Percentiles rank a stretch among this genome's conserved stretches.
phyloP scores from a whole-genome alignment of 2,113 vertebrate genomes.

The Castor canadensis region DNA sequence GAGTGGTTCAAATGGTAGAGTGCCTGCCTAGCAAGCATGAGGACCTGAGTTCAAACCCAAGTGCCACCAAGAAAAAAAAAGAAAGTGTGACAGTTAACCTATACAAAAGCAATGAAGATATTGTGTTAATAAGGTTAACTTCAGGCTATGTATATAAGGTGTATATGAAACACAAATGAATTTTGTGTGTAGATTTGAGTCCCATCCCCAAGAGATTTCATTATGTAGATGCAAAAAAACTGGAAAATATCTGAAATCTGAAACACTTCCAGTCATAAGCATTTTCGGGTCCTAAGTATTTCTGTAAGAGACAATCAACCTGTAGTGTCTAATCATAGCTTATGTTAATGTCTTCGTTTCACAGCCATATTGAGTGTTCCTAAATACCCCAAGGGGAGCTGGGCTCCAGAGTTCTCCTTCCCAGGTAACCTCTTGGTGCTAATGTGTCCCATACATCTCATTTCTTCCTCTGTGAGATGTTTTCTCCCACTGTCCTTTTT shows the following conservation, averaged over 20 bases:
- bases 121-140: neutral
- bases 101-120: neutral
- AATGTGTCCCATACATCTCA: neutral
- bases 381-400: neutral
- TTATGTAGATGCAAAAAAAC: no score
- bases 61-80: no score
- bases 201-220: no score
- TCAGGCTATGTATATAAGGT: neutral
- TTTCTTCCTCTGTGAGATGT: neutral
- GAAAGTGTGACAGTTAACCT: no score
- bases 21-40: no score
- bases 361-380: neutral
- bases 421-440: accelerated
- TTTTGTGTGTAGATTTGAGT: no score
- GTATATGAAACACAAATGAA: no score
- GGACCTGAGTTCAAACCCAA: no score
- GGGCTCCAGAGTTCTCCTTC: neutral
- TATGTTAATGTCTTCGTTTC: neutral
- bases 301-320: neutral
- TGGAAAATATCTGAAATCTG: no score
- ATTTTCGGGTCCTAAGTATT: neutral
- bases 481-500: neutral
- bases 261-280: no score
- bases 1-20: no score
- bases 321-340: neutral